phyloP scores from a whole-genome alignment of 2,113 vertebrate genomes.

The Austrofundulus limnaeus region DNA sequence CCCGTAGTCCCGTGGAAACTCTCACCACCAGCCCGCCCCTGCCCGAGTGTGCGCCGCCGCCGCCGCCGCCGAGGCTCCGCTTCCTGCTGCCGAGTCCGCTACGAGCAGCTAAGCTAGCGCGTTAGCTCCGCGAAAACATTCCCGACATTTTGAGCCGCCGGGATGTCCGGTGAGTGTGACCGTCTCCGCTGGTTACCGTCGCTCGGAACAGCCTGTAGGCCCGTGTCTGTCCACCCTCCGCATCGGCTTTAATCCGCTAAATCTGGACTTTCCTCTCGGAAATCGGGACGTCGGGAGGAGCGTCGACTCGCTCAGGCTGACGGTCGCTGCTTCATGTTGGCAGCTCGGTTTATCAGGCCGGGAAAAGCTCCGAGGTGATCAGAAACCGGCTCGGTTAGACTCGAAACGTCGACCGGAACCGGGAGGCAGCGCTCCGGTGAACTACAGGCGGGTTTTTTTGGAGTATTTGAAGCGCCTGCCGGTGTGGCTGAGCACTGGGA shows the following conservation, averaged over 20 bases:
- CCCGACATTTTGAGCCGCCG: conserved; percentile 66
- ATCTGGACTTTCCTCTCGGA: conserved; percentile 68
- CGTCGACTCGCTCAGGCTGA: conserved; percentile 66
- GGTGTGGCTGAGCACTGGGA: conserved; percentile 49
- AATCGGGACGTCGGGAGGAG: conserved; percentile 53
- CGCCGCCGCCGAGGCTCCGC: conserved; percentile 33
- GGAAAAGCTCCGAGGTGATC: conserved; percentile 11
- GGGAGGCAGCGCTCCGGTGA: not conserved
- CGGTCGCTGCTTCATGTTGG: conserved; percentile 57
- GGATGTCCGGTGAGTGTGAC: conserved; percentile 8
- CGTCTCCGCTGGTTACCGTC: conserved; percentile 17
- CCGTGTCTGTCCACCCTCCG: conserved; percentile 25
- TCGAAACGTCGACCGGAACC: not conserved
- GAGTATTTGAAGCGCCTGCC: conserved; percentile 20
- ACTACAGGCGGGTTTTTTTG: not conserved
- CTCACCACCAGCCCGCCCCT: not conserved
- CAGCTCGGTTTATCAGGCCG: conserved; percentile 12
- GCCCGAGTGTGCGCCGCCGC: conserved; percentile 19
- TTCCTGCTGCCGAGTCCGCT: conserved; percentile 59
- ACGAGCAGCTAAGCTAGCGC: conserved; percentile 69
- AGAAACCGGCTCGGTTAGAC: not conserved
- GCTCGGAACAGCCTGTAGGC: conserved; percentile 19
- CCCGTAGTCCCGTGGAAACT: not conserved
- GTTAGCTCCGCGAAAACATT: conserved; percentile 69
- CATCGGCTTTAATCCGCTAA: conserved; percentile 71